A percentile compares a stretch with the other conserved stretches of the same genome.
phyloP scores from a whole-genome alignment of 2,888 invertebrate species.

The Amblyjoppa proteus region DNA sequence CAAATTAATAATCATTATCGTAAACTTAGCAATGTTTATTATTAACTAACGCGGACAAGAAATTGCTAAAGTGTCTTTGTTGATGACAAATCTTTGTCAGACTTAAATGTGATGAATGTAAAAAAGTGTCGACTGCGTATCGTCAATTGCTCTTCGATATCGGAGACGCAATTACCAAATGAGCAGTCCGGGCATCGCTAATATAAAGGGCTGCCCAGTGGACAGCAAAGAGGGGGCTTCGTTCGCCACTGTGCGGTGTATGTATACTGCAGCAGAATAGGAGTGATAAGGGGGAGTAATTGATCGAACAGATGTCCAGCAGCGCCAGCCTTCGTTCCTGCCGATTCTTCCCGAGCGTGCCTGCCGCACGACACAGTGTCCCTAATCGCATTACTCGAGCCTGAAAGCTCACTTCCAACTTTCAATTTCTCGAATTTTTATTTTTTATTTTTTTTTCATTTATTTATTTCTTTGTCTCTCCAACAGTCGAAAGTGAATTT shows the following conservation, averaged over 20 bases:
- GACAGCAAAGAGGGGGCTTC: constrained; percentile 24
- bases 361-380: constrained; percentile 17
- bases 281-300: constrained; percentile 61
- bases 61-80: background rate
- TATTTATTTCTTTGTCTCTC: background rate
- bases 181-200: constrained; percentile 35
- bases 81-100: background rate
- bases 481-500: background rate
- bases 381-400: constrained; percentile 59
- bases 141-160: background rate
- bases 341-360: constrained; percentile 11
- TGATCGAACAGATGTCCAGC: constrained; percentile 65
- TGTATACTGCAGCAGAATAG: constrained; percentile 11
- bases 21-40: no score
- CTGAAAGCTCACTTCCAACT: constrained; percentile 35
- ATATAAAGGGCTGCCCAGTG: constrained; percentile 42
- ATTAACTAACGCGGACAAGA: background rate
- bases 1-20: background rate
- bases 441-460: background rate
- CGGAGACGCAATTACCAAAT: constrained; percentile 10
- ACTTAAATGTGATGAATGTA: background rate
- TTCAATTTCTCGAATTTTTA: constrained; percentile 24
- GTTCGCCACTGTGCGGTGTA: constrained; percentile 21
- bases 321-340: constrained; percentile 31
- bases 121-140: background rate